Evolutionary conservation across 2,888 invertebrate genomes (phyloP), one percentile per base, ranked within the genome.

Genomic region (Augiades crinisus): DNA sequence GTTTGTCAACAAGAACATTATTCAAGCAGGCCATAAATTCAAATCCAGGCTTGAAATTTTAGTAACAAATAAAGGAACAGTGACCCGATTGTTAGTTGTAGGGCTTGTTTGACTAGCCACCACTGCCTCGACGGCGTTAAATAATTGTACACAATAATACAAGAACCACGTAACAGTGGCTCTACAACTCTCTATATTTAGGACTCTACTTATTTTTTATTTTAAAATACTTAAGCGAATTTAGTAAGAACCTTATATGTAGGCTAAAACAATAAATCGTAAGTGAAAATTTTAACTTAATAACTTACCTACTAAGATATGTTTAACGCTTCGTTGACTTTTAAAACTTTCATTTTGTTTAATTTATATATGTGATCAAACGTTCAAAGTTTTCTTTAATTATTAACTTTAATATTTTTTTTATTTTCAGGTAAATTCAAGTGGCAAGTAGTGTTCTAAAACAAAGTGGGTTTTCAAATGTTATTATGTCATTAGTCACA

Each of bases 41-140:
- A 22, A 47, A 40, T 30, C 12, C n/a, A 30, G 1, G 12, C n/a
- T n/a, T n/a, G n/a, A n/a, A n/a, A n/a, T 19, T 49, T 4, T 43
- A 38, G 37, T 37, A 14, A 6, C 17, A 49, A 40, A 40, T 33
- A 16, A 16, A 41, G 47, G 17, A 51, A 37, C 30, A 37, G 27
- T 43, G 36, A 5, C 30, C 36, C 30, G 17, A 43, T 44, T 37
- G 34, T 13, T 36, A 37, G 44, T 44, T 36, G 51, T 44, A 50
- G 50, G 51, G 51, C 37, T 51, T 37, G 51, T 37, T 14, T 30
- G 50, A 50, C 50, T 19, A 44, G 33, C 40, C 12, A 40, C 50
- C 21, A 38, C 30, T 2, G 44, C 4, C 43, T 17, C 10, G 4
- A 14, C n/a, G 37, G 37, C 13, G 30, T 12, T 14, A 21, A 37